These are phyloP conservation scores for Toxonevra muliebris DNA, from an alignment of 2,888 invertebrate genomes.

Conservation along the genomic window DNA sequence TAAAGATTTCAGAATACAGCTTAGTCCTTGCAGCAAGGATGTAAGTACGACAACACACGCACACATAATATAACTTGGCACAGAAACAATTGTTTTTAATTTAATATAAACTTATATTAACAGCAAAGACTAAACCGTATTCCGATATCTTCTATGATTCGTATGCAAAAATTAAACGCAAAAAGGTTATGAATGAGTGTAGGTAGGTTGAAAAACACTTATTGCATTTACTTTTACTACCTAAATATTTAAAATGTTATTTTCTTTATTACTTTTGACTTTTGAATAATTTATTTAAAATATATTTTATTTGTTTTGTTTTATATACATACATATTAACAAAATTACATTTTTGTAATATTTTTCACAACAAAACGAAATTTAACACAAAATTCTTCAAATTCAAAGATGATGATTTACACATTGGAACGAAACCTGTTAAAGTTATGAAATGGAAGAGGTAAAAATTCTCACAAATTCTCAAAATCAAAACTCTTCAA, in stretches of 20 bases:
- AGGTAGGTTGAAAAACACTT: conserved; percentile 31
- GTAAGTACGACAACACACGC: conserved; percentile 48
- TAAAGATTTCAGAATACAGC: conserved; percentile 59
- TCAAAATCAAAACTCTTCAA: background rate
- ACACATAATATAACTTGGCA: conserved; percentile 25
- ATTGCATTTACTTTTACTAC: background rate
- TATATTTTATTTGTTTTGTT: conserved; percentile 25
- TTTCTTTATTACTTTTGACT: conserved; percentile 1
- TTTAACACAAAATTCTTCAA: conserved; percentile 3
- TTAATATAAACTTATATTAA: conserved; percentile 50
- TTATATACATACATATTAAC: conserved; percentile 1
- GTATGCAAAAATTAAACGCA: conserved; percentile 5
- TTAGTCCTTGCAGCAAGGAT: conserved; percentile 63
- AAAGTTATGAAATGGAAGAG: conserved; percentile 61
- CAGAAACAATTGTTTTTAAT: conserved; percentile 21
- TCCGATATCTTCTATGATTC: conserved; percentile 50
- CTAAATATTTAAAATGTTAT: background rate
- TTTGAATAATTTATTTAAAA: background rate
- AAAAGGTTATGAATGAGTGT: conserved; percentile 3
- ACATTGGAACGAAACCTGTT: conserved; percentile 58
- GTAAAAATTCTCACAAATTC: conserved; percentile 42
- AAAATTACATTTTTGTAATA: conserved; percentile 11
- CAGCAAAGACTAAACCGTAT: conserved; percentile 65
- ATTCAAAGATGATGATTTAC: conserved; percentile 56
- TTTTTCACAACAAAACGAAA: conserved; percentile 18